These are phyloP conservation scores for Archaeoteleia sp. DNA, from an alignment of 2,888 invertebrate genomes.

Conservation along the genomic window DNA sequence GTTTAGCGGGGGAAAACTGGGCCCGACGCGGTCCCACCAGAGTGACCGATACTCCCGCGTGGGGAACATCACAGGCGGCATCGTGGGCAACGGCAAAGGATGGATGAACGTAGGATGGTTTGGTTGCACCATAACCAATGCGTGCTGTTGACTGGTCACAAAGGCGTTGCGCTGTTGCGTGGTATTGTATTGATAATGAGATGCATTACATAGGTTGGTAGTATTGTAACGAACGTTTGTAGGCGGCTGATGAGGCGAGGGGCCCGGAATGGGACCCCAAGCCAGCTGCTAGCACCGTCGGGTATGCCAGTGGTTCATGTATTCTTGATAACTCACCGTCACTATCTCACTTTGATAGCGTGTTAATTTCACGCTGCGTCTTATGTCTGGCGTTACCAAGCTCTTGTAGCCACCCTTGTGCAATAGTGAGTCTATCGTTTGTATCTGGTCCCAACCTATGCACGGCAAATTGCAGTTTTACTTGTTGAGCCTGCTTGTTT, in stretches of 20 bases:
- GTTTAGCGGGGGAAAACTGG: slow-evolving; percentile 52
- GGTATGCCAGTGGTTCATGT: slow-evolving; percentile 81
- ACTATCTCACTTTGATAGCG: slow-evolving; percentile 98
- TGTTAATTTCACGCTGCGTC: slow-evolving; percentile 93
- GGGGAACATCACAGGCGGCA: slow-evolving; percentile 61
- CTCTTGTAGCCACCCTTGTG: slow-evolving; percentile 98
- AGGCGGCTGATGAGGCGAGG: slow-evolving; percentile 59
- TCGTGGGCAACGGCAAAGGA: slow-evolving; percentile 57
- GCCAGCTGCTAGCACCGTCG: slow-evolving; percentile 85
- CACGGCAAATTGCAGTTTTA: no score
- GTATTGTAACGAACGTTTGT: slow-evolving; percentile 60
- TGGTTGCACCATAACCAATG: slow-evolving; percentile 59
- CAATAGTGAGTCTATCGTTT: slow-evolving; percentile 97
- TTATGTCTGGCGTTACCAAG: slow-evolving; percentile 88
- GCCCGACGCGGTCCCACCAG: slow-evolving; percentile 63
- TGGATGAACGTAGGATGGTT: slow-evolving; percentile 60
- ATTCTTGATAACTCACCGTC: slow-evolving; percentile 90
- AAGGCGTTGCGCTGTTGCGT: slow-evolving; percentile 56
- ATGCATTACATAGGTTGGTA: slow-evolving; percentile 55
- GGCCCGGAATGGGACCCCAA: slow-evolving; percentile 76
- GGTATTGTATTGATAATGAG: slow-evolving; percentile 56
- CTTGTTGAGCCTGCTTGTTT: no score
- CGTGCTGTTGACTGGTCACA: slow-evolving; percentile 58
- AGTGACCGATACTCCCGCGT: slow-evolving; percentile 59
- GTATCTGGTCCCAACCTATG: slow-evolving; percentile 99